A percentile compares a stretch with the other conserved stretches of the same genome.
These are phyloP conservation scores for Danionella dracula DNA, from an alignment of 2,797 vertebrate species.

Conservation along the genomic window DNA sequence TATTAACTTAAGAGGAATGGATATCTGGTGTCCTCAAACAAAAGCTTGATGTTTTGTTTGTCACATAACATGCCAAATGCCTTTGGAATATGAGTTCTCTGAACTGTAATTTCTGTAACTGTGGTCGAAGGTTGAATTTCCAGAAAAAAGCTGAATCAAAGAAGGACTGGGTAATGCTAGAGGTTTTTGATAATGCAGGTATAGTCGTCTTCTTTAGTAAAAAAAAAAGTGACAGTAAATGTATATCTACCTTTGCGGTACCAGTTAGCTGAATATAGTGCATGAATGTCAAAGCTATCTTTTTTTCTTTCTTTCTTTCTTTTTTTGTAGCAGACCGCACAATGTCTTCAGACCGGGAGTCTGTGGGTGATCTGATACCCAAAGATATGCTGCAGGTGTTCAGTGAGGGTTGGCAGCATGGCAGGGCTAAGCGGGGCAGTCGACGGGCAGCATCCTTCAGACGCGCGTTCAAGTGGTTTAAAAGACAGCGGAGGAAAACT, in stretches of 20 bases:
- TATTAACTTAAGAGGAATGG: no score
- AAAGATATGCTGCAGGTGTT: slow-evolving; percentile 70
- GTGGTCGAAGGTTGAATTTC: neutral
- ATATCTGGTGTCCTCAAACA: no score
- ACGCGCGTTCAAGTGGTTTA: slow-evolving; percentile 84
- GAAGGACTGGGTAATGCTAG: neutral
- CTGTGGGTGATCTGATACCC: slow-evolving; percentile 69
- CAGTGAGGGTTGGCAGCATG: slow-evolving; percentile 61
- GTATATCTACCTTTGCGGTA: no score
- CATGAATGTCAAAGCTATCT: no score
- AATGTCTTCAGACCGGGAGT: slow-evolving; percentile 70
- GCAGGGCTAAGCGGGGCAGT: slow-evolving; percentile 62
- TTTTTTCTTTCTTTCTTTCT: neutral
- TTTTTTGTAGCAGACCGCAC: slow-evolving; percentile 47
- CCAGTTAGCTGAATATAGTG: no score
- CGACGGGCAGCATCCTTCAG: slow-evolving; percentile 72
- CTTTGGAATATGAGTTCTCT: neutral
- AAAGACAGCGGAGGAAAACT: slow-evolving; percentile 74
- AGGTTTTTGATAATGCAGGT: no score
- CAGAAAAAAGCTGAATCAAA: neutral
- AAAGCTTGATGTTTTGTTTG: no score
- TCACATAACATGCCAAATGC: no score
- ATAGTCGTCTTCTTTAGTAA: no score
- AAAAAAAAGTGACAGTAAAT: no score
- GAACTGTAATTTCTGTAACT: neutral